These are phyloP conservation scores for Lasioglossum figueresi DNA, from an alignment of 2,888 invertebrate genomes.

Conservation along the genomic window DNA sequence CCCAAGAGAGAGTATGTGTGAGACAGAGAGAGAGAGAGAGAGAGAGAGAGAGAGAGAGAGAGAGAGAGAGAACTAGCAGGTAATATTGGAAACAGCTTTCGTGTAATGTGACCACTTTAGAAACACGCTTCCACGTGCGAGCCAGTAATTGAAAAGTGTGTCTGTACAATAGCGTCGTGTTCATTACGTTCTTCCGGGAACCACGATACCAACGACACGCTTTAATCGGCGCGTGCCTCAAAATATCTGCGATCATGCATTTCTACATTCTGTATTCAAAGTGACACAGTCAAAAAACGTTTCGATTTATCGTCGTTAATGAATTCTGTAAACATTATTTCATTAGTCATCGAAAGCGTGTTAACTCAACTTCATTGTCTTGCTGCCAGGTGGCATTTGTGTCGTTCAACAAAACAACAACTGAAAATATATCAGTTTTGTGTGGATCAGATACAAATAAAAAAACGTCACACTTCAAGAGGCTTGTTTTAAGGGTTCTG, in stretches of 20 bases:
- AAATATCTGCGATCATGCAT: background rate
- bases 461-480: too few relatives aligned
- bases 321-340: background rate
- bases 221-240: background rate
- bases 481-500: too few relatives aligned
- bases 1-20: background rate
- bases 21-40: background rate
- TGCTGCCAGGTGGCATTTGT: too few relatives aligned
- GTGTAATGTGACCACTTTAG: conserved; percentile 20
- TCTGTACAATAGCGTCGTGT: background rate
- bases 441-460: too few relatives aligned
- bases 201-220: conserved; percentile 9
- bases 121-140: background rate
- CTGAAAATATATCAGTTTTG: too few relatives aligned
- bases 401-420: too few relatives aligned
- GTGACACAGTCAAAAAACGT: background rate
- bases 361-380: background rate
- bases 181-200: conserved; percentile 22
- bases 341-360: background rate
- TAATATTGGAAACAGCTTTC: conserved; percentile 28
- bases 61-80: background rate
- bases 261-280: background rate
- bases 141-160: conserved; percentile 18
- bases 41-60: background rate
- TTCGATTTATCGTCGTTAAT: background rate